A percentile compares a stretch with the other conserved stretches of the same genome.
Evolutionary conservation across 2,113 vertebrate species (phyloP).

Genomic region (Sinocyclocheilus anophthalmus): DNA sequence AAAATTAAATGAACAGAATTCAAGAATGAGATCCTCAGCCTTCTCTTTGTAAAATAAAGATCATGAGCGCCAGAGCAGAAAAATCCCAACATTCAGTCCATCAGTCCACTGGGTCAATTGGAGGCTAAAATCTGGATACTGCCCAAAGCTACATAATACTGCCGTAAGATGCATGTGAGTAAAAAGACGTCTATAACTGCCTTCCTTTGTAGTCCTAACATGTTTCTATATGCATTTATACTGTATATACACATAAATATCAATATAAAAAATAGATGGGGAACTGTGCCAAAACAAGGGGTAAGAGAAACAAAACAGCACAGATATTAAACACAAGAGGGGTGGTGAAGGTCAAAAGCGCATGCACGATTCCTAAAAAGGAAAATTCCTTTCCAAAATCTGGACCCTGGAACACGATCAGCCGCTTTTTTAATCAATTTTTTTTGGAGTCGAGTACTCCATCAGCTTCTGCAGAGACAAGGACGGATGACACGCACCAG

Average conservation of each 20-base stretch:
- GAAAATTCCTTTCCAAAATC: conserved; percentile 48
- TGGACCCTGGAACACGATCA: conserved; percentile 13
- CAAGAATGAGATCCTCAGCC: conserved; percentile 64
- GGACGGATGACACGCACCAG: conserved; percentile 52
- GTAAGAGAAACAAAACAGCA: conserved; percentile 32
- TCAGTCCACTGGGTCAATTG: conserved; percentile 44
- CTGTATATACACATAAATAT: conserved; percentile 63
- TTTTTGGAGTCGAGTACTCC: conserved; percentile 30
- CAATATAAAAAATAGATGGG: conserved; percentile 57
- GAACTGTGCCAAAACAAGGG: conserved; percentile 52
- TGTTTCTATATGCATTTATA: conserved; percentile 58
- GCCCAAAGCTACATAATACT: conserved; percentile 76
- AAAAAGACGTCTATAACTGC: conserved; percentile 63
- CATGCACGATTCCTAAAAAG: conserved; percentile 58
- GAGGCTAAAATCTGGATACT: conserved; percentile 48
- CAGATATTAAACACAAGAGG: conserved; percentile 12
- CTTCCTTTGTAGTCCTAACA: conserved; percentile 55
- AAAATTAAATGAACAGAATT: conserved; percentile 53
- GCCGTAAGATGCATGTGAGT: conserved; percentile 65
- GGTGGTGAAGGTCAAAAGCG: neutral
- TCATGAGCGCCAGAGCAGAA: conserved; percentile 61
- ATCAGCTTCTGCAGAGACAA: conserved; percentile 40
- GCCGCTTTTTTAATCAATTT: conserved; percentile 18
- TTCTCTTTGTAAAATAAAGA: conserved; percentile 66
- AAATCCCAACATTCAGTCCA: conserved; percentile 53